phyloP scores from a whole-genome alignment of 2,797 vertebrate genomes.

The Falco novaeseelandiae region DNA sequence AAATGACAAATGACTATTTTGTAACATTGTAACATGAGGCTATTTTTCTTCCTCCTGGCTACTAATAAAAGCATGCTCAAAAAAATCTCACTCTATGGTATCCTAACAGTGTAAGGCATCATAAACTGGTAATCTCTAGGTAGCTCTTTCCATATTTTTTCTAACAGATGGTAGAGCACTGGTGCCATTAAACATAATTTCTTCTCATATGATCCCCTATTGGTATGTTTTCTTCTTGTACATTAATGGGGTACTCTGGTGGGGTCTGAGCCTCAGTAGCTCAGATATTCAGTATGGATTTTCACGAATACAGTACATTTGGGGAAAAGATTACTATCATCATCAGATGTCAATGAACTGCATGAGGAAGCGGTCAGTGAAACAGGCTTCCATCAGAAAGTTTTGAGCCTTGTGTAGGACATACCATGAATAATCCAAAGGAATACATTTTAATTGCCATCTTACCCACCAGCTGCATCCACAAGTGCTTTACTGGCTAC shows the following conservation, averaged over 20 bases:
- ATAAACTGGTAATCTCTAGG: constrained; percentile 23
- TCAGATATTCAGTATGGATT: constrained; percentile 35
- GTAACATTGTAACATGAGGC: not conserved
- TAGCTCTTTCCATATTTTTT: constrained; percentile 13
- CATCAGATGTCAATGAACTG: constrained; percentile 28
- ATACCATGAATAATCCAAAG: not conserved
- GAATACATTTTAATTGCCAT: not conserved
- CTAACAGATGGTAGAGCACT: constrained; percentile 46
- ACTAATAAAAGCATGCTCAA: not conserved
- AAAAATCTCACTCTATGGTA: not conserved
- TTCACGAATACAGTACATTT: not conserved
- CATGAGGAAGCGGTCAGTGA: not conserved
- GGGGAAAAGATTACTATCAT: not conserved
- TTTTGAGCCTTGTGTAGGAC: not conserved
- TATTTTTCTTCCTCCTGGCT: constrained; percentile 19
- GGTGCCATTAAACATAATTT: constrained; percentile 54
- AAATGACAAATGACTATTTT: not conserved
- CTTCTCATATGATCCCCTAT: constrained; percentile 2
- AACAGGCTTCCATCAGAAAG: not conserved
- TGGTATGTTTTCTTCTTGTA: constrained; percentile 24
- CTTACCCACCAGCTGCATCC: not conserved
- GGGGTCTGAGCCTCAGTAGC: not conserved
- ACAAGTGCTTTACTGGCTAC: not conserved
- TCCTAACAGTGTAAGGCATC: not conserved
- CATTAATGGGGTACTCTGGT: constrained; percentile 18